A percentile compares a stretch with the other conserved stretches of the same genome.
These are phyloP conservation scores for Drosophila robusta DNA, from an alignment of 2,888 invertebrate genomes.

Conservation along the genomic window DNA sequence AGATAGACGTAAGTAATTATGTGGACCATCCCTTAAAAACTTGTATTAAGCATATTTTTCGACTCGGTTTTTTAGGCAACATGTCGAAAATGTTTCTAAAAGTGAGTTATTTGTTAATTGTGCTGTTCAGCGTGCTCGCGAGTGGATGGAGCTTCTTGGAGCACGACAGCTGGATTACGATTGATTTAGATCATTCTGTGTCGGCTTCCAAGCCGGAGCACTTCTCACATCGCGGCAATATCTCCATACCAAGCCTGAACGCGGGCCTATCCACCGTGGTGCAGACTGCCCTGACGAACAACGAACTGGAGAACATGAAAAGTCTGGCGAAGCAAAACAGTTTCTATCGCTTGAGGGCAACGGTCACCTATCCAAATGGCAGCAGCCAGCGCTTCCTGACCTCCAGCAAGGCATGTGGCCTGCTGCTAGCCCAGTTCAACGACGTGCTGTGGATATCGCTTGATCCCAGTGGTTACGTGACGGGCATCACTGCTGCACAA, in stretches of 20 bases:
- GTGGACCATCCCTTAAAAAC: not conserved
- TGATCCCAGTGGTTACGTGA: conserved; percentile 91
- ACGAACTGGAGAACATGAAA: conserved; percentile 87
- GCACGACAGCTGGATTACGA: conserved; percentile 90
- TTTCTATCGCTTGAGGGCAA: conserved; percentile 90
- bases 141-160: conserved; percentile 86
- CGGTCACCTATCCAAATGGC: conserved; percentile 89
- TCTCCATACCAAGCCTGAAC: conserved; percentile 90
- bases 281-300: conserved; percentile 87
- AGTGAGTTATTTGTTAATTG: conserved; percentile 15
- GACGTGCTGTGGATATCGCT: conserved; percentile 93
- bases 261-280: conserved; percentile 88
- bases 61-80: not conserved
- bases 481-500: conserved; percentile 87
- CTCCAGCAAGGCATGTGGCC: conserved; percentile 92
- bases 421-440: conserved; percentile 91
- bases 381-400: conserved; percentile 90
- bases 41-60: not conserved
- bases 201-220: conserved; percentile 86
- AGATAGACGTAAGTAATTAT: conserved; percentile 30
- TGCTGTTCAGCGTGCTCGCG: conserved; percentile 43
- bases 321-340: conserved; percentile 87
- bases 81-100: conserved; percentile 29
- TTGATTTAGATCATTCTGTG: conserved; percentile 90
- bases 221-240: conserved; percentile 89